Conservation (phyloP, 2,113 vertebrate genomes). For the Apteryx owenii region DNA sequence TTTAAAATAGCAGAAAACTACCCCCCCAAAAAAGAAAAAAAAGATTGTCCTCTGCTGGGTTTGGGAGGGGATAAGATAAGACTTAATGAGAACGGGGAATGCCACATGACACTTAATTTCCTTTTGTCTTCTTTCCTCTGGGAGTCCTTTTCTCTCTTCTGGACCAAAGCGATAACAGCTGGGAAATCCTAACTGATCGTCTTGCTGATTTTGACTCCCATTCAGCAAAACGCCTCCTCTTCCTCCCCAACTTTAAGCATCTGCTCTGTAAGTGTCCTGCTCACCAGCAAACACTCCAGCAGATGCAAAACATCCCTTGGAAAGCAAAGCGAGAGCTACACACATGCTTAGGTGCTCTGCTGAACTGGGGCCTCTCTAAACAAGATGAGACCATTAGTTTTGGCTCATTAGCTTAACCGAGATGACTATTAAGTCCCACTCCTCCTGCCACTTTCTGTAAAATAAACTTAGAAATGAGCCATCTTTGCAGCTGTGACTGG, state of each 20-base stretch:
- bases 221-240: not conserved
- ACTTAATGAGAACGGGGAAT: not conserved
- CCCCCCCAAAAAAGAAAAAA: not conserved
- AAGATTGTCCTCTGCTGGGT: not conserved
- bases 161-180: not conserved
- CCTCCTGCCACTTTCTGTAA: conserved; percentile 26
- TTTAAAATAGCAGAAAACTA: not conserved
- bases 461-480: conserved; percentile 60
- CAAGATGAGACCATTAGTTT: conserved; percentile 57
- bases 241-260: not conserved
- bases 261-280: not conserved
- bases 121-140: not conserved
- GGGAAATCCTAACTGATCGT: not conserved
- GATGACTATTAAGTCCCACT: conserved; percentile 50
- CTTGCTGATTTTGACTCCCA: not conserved
- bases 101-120: not conserved
- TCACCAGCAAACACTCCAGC: conserved; percentile 5
- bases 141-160: not conserved
- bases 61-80: not conserved
- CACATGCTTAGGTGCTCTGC: conserved; percentile 28
- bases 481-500: conserved; percentile 53
- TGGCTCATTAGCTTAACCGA: conserved; percentile 55
- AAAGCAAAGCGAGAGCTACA: not conserved
- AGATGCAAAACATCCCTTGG: conserved; percentile 21
- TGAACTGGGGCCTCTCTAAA: conserved; percentile 43